Percentiles rank a stretch among this genome's conserved stretches.
phyloP scores from a whole-genome alignment of 2,113 vertebrate genomes.

The Lepisosteus oculatus region DNA sequence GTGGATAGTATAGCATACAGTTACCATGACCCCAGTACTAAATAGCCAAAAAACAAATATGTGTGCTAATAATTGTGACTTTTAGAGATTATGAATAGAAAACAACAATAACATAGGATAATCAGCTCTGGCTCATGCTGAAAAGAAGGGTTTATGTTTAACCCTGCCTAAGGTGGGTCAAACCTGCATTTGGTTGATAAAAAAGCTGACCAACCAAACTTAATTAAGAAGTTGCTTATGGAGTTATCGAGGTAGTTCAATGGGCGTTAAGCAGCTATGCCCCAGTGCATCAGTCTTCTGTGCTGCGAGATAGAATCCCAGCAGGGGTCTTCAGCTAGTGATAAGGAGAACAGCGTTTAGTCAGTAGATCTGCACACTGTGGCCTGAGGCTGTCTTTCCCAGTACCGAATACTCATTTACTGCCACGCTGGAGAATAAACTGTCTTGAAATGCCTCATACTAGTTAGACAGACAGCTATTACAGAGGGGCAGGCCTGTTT shows the following conservation, averaged over 20 bases:
- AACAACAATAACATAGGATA: not conserved
- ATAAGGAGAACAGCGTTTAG: not conserved
- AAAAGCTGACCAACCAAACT: constrained; percentile 5
- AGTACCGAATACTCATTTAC: not conserved
- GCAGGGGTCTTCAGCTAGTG: not conserved
- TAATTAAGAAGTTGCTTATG: constrained; percentile 2
- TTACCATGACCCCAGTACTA: no score
- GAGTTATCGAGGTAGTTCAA: not conserved
- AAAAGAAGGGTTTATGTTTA: not conserved
- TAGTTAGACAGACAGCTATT: no score
- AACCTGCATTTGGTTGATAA: constrained; percentile 6
- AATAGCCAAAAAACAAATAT: no score
- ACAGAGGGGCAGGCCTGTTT: no score
- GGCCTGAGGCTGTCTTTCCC: not conserved
- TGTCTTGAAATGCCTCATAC: no score
- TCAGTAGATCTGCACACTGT: not conserved
- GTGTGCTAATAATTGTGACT: no score
- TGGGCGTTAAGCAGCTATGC: not conserved
- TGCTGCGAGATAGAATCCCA: not conserved
- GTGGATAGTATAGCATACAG: no score
- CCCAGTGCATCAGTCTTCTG: not conserved
- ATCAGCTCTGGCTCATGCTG: not conserved
- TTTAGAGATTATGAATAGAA: no score
- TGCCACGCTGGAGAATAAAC: not conserved
- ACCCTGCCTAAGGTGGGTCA: not conserved